These are phyloP conservation scores for Stenotaenia linearis DNA, from an alignment of 2,888 invertebrate species.

Conservation along the genomic window DNA sequence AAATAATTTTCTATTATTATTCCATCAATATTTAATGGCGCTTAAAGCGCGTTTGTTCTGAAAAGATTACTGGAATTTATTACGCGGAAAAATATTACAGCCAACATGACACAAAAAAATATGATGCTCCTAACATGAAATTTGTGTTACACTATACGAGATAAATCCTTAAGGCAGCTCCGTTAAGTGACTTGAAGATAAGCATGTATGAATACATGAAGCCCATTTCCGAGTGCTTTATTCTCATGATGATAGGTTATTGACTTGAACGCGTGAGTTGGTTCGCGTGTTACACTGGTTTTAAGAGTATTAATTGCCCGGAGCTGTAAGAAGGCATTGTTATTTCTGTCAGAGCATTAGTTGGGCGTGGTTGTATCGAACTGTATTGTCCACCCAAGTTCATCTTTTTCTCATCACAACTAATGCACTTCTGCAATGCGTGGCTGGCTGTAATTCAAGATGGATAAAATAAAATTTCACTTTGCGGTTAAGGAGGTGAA, in stretches of 20 bases:
- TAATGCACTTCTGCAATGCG: background rate
- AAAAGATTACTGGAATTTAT: no score
- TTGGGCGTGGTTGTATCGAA: background rate
- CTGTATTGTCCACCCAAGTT: background rate
- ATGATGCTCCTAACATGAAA: no score
- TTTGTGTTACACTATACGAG: no score
- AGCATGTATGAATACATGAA: background rate
- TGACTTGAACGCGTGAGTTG: background rate
- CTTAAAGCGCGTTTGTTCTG: no score
- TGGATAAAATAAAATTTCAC: background rate
- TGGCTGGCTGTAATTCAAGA: background rate
- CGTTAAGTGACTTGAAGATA: background rate
- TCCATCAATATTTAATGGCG: no score
- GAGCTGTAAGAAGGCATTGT: background rate
- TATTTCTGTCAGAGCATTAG: background rate
- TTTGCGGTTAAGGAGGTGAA: no score
- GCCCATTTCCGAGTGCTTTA: background rate
- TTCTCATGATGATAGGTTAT: background rate
- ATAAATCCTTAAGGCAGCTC: no score
- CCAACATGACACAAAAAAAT: no score
- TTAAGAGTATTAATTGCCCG: background rate
- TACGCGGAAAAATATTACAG: no score
- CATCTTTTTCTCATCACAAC: background rate
- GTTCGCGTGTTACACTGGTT: background rate
- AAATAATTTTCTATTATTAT: no score